These are phyloP conservation scores for Pseudobourletiella spinata DNA, from an alignment of 1,140 invertebrate genomes.

Conservation along the genomic window DNA sequence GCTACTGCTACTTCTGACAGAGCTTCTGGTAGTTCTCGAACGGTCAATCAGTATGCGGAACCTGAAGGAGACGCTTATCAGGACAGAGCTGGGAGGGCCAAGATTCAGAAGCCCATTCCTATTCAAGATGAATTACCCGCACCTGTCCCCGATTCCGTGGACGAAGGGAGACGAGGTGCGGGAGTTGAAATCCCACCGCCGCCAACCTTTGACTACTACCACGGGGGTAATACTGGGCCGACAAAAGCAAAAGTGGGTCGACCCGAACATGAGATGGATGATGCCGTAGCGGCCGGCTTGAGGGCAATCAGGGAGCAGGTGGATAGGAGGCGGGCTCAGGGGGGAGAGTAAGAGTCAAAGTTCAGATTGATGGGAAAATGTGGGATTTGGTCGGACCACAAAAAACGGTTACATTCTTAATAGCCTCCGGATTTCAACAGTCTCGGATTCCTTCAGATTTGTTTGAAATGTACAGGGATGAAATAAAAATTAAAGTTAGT, in stretches of 20 bases:
- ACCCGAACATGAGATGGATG: slow-evolving; percentile 39
- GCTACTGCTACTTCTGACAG: background rate
- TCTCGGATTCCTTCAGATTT: too few species aligned
- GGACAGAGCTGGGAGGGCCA: too few species aligned
- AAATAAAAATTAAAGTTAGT: too few species aligned
- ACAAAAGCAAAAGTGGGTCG: background rate
- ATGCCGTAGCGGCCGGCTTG: slow-evolving; percentile 57
- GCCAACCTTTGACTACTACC: slow-evolving; percentile 53
- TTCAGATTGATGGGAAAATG: too few species aligned
- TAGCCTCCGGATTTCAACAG: too few species aligned
- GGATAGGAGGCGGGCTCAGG: slow-evolving; percentile 44
- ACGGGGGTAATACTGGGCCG: slow-evolving; percentile 38
- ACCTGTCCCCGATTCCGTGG: background rate
- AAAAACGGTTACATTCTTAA: too few species aligned
- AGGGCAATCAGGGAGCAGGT: slow-evolving; percentile 51
- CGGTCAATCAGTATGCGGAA: background rate
- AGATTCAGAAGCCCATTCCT: slow-evolving; percentile 11
- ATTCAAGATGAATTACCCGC: slow-evolving; percentile 22
- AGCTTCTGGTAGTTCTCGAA: background rate
- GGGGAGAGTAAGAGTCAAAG: too few species aligned
- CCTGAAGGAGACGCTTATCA: background rate
- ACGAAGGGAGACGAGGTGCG: slow-evolving; percentile 25
- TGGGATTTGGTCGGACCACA: too few species aligned
- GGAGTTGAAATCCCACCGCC: slow-evolving; percentile 54
- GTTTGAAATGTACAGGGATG: too few species aligned